Conservation (phyloP, 2,888 invertebrate species). For the Scrobipalpa atriplicella region DNA sequence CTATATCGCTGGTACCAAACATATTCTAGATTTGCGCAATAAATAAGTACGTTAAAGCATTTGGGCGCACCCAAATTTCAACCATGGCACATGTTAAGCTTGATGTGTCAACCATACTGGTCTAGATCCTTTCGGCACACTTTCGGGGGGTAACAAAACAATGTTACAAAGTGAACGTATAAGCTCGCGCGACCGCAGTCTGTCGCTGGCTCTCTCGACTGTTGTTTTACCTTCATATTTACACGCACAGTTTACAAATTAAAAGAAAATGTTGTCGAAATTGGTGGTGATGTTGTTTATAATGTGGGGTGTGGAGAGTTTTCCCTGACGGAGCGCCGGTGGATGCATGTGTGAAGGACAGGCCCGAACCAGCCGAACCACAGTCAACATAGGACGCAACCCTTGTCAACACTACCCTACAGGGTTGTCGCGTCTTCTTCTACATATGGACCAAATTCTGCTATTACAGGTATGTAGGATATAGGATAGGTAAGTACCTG, state of each 20-base stretch:
- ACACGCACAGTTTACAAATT: conserved; percentile 15
- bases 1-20: not conserved
- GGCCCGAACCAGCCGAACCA: conserved; percentile 90
- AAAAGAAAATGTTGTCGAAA: conserved; percentile 54
- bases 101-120: conserved; percentile 61
- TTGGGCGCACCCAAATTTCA: conserved; percentile 4
- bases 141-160: conserved; percentile 74
- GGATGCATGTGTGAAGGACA: conserved; percentile 90
- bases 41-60: not conserved
- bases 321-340: conserved; percentile 93
- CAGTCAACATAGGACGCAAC: conserved; percentile 87
- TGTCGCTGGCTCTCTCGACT: conserved; percentile 46
- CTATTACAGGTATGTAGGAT: conserved; percentile 87
- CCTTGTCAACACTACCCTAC: conserved; percentile 85
- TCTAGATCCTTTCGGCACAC: conserved; percentile 76
- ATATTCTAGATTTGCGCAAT: conserved; percentile 5
- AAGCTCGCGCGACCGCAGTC: conserved; percentile 62
- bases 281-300: conserved; percentile 57
- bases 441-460: conserved; percentile 85
- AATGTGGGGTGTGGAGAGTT: conserved; percentile 74
- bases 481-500: no score
- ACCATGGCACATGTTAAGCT: conserved; percentile 41
- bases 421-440: conserved; percentile 85
- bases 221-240: conserved; percentile 32
- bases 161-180: conserved; percentile 71